Evolutionary conservation across 1,140 invertebrate genomes (phyloP).

Genomic region (Triops longicaudatus): DNA sequence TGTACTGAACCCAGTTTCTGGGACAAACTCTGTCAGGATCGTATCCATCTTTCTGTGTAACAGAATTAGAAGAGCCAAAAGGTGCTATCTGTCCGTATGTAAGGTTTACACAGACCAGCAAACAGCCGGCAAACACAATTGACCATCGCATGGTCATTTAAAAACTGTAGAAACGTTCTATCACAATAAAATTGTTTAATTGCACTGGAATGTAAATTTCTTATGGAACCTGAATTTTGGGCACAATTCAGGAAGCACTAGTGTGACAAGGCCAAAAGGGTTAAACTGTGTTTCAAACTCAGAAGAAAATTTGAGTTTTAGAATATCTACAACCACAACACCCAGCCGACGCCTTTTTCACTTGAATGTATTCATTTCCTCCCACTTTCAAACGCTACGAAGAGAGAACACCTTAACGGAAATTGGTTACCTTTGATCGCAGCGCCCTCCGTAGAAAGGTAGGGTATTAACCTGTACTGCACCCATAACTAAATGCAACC

Average conservation of each 20-base stretch:
- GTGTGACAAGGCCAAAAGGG: neutral
- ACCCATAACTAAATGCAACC: neutral
- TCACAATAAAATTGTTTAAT: no score
- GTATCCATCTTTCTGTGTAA: conserved; percentile 9
- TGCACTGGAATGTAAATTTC: neutral
- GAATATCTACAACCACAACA: neutral
- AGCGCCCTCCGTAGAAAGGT: neutral
- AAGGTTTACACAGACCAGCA: neutral
- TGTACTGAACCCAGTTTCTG: conserved; percentile 65
- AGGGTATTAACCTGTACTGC: neutral
- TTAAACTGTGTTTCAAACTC: neutral
- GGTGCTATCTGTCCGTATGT: neutral
- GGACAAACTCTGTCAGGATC: conserved; percentile 51
- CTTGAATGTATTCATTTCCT: neutral
- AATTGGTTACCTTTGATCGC: neutral
- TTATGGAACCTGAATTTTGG: neutral
- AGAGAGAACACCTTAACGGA: neutral
- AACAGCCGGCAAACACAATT: neutral
- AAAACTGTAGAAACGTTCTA: neutral
- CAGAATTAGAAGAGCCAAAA: neutral
- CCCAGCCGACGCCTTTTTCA: neutral
- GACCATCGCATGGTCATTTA: neutral
- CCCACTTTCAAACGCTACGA: neutral
- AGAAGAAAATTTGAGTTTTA: neutral
- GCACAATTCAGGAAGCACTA: neutral